phyloP scores from a whole-genome alignment of 1,140 invertebrate species.

The Diplogasteroides magnus region DNA sequence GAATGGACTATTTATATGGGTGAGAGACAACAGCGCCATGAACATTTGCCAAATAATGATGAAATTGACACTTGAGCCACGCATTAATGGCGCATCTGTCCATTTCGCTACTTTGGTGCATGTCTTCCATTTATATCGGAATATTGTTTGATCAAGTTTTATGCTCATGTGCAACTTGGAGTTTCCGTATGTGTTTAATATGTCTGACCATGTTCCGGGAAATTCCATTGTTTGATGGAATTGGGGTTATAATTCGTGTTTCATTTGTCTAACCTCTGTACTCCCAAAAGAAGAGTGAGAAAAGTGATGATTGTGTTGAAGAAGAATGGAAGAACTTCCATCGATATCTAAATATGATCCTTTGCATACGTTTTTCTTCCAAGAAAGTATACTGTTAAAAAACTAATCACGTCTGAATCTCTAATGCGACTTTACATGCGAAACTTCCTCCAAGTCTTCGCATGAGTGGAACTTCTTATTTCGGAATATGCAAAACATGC shows the following conservation, averaged over 20 bases:
- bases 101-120: neutral
- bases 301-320: slow-evolving; percentile 35
- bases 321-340: slow-evolving; percentile 34
- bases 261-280: slow-evolving; percentile 23
- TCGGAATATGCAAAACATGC: too few species aligned
- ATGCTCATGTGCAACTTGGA: neutral
- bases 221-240: slow-evolving; percentile 1
- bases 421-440: too few species aligned
- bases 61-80: too few species aligned
- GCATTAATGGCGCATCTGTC: neutral
- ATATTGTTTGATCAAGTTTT: neutral
- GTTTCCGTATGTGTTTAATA: neutral
- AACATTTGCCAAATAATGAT: too few species aligned
- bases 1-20: neutral
- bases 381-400: too few species aligned
- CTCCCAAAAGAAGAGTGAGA: slow-evolving; percentile 31
- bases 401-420: too few species aligned
- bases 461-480: too few species aligned
- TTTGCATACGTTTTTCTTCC: too few species aligned
- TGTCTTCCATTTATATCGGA: neutral
- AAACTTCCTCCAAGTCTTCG: too few species aligned
- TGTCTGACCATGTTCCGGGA: neutral
- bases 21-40: too few species aligned
- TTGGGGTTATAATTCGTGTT: neutral
- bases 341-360: slow-evolving; percentile 26